phyloP scores from a whole-genome alignment of 2,797 vertebrate species.

The Poeciliopsis turneri region DNA sequence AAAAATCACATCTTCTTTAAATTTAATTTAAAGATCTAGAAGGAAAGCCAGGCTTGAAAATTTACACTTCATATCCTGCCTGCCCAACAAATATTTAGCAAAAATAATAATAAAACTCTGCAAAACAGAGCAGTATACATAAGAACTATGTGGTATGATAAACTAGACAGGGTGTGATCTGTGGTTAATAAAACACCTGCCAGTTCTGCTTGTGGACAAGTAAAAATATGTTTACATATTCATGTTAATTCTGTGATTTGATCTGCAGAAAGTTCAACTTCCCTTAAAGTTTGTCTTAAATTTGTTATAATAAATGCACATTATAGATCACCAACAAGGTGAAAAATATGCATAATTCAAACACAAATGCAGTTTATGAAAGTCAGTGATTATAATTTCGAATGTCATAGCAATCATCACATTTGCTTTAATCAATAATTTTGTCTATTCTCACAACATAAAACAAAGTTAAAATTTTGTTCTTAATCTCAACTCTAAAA shows the following conservation, averaged over 20 bases:
- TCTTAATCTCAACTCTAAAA: conserved; percentile 3
- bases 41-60: too few relatives aligned
- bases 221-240: not conserved
- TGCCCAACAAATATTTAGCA: not conserved
- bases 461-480: not conserved
- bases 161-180: not conserved
- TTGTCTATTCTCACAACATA: not conserved
- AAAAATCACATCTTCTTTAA: too few relatives aligned
- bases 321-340: not conserved
- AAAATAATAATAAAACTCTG: not conserved
- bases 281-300: not conserved
- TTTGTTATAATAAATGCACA: not conserved
- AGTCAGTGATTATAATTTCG: not conserved
- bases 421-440: not conserved
- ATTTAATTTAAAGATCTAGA: too few relatives aligned
- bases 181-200: not conserved
- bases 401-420: conserved; percentile 1
- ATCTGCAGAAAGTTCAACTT: not conserved
- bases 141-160: not conserved
- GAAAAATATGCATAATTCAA: not conserved
- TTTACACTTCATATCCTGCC: too few relatives aligned
- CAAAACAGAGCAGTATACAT: not conserved
- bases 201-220: not conserved
- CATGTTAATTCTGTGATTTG: not conserved
- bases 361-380: not conserved